A percentile compares a stretch with the other conserved stretches of the same genome.
Evolutionary conservation across 2,113 vertebrate genomes (phyloP).

Genomic region (Salvator merianae): DNA sequence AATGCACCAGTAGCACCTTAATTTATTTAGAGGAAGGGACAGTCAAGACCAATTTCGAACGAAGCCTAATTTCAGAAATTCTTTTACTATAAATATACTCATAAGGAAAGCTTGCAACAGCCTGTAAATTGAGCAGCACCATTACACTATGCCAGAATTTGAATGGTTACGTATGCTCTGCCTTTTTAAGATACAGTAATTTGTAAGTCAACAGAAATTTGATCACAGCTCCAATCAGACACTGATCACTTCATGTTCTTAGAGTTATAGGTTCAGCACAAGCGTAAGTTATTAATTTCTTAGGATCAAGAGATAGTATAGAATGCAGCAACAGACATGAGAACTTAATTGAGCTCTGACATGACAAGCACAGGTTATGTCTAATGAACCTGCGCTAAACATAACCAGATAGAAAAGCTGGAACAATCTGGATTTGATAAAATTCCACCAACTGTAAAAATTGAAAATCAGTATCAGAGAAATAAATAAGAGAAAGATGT

Average conservation of each 20-base stretch:
- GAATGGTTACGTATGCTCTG: background rate
- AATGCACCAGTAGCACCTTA: background rate
- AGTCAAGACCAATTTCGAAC: background rate
- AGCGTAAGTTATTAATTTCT: background rate
- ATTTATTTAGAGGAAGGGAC: background rate
- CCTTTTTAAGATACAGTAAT: accelerated
- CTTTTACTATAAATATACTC: constrained; percentile 5
- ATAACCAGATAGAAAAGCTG: background rate
- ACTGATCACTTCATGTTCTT: background rate
- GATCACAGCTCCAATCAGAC: background rate
- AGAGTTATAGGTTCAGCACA: background rate
- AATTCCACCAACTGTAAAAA: constrained; percentile 1
- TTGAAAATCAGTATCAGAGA: background rate
- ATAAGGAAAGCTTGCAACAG: background rate
- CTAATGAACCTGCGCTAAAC: background rate
- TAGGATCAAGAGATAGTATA: background rate
- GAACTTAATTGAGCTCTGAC: background rate
- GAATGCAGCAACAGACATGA: background rate
- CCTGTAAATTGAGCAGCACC: background rate
- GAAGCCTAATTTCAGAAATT: constrained; percentile 17
- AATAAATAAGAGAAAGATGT: background rate
- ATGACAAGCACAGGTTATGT: background rate
- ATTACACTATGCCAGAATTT: accelerated
- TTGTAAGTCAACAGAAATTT: background rate
- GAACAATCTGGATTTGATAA: constrained; percentile 4